Evolutionary conservation across 2,888 invertebrate species (phyloP).

Genomic region (Metopia argyrocephala): DNA sequence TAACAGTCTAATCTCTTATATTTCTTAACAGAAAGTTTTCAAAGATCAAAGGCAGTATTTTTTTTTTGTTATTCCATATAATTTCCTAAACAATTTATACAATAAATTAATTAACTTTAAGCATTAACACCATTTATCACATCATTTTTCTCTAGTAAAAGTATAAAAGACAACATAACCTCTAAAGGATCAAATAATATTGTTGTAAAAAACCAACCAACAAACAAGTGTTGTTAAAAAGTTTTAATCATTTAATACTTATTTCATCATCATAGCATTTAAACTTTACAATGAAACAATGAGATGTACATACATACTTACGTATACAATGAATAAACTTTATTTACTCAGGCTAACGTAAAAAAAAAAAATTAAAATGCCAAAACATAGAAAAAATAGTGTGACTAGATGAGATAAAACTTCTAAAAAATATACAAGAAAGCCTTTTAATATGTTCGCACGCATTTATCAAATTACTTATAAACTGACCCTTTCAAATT

Average conservation of each 20-base stretch:
- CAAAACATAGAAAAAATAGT: slow-evolving; percentile 4
- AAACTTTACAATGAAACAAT: too few species aligned
- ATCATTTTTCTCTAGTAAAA: slow-evolving; percentile 5
- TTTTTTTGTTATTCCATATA: neutral
- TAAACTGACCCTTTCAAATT: neutral
- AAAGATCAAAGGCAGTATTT: slow-evolving; percentile 16
- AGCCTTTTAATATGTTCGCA: slow-evolving; percentile 10
- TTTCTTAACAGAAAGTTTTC: neutral
- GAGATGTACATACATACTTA: slow-evolving; percentile 55
- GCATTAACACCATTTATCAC: slow-evolving; percentile 45
- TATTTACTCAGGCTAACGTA: slow-evolving; percentile 41
- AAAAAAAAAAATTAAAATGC: neutral
- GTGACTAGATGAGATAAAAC: slow-evolving; percentile 38
- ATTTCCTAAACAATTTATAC: neutral
- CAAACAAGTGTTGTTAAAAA: slow-evolving; percentile 69
- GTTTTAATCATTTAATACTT: slow-evolving; percentile 74
- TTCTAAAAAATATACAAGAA: slow-evolving; percentile 3
- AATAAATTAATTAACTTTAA: slow-evolving; percentile 44
- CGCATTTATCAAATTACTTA: slow-evolving; percentile 7
- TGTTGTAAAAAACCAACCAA: slow-evolving; percentile 59
- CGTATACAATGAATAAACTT: slow-evolving; percentile 69
- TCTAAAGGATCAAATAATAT: slow-evolving; percentile 19
- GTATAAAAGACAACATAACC: neutral
- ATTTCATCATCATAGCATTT: slow-evolving; percentile 56
- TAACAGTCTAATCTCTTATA: neutral